Base-by-base conservation (phyloP, 2,797 vertebrate genomes). In the Megalops cyprinoides region DNA sequence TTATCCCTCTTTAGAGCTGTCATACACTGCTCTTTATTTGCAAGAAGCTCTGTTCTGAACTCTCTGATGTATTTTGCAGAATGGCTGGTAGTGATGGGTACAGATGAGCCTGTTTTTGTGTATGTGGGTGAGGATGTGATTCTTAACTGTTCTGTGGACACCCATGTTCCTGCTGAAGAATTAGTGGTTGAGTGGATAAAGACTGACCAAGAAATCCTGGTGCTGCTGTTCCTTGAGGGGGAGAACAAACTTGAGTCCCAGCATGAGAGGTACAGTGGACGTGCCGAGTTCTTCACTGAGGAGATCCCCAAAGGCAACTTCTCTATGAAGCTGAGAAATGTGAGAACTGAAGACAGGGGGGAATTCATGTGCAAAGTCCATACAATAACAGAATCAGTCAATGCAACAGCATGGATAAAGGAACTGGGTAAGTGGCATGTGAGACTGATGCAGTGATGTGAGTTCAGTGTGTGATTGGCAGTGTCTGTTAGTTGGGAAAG, bases 301-400 rank as follows among this genome's bases (percentile, higher is more conserved):
- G 77, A 82, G 71, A 79, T 82, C 62, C 44, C 46, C 46, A 82
- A 82, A 82, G 82, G 82, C 44, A 82, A 82, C 77, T 82, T 79
- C 44, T 79, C 82, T 25, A 46, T 82, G 60, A 82, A 49, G 20
- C 71, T 79, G 34, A 79, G 34, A 56, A 75, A 79, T 67, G 48
- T 79, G 37, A 78, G 76, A 73, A 79, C 77, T 69, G 58, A 78
- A 2, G 82, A 82, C 58, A 82, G 74, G 6, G 82, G 81, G 15
- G 34, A 79, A 25, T 82, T 74, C 23, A 56, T 79, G 56, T 82
- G 82, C 48, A 73, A 82, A 48, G 49, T 79, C n/a, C 73, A 79
- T 4, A 20, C 39, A 55, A 48, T 77, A 28, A 53, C 56, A 73
- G 39, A 18, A 20, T 39, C 77, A 10, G 62, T 15, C 44, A 79